Base-by-base conservation (phyloP, 2,888 invertebrate genomes). In the Lycaena phlaeas region DNA sequence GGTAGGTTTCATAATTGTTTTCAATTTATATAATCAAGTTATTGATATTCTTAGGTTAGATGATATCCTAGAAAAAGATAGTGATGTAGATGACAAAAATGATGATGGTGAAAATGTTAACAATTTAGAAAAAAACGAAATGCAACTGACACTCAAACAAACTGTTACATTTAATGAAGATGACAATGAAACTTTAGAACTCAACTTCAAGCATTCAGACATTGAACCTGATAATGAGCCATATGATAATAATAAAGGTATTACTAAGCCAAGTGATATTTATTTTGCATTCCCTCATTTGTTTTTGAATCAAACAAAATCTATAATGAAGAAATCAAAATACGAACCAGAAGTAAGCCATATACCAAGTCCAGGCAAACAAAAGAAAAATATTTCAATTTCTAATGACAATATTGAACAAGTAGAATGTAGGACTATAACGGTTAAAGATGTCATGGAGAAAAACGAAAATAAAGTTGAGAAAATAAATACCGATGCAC, bases 241-340 rank as follows among this genome's bases (percentile, higher is more conserved):
- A 9, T 78, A 69, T 53, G 50, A 69, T 50, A 50, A 61, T 42
- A 49, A 57, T 4, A 60, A 57, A 43, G 79, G 76, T 17, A 70
- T 86, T 31, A 49, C 48, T 17, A 84, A 75, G 51, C 85, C 85
- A 27, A 77, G 75, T 60, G 85, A 86, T 56, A 55, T 86, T 36
- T 84, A 84, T 62, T 50, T 57, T 53, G 68, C 63, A 17, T 65
- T 64, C 50, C 50, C 69, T 12, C 48, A 61, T 43, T 50, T 60
- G 4, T 71, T 73, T 53, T 49, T 46, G 27, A 54, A 46, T 50
- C 63, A 62, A 56, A 64, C 64, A 18, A 65, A 56, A 41, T 77
- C 84, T 15, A 81, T 85, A 47, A 61, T 84, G 4, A 84, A 76
- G 52, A 78, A 77, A 57, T 60, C 66, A 0, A 77, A 70, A 46